Percentiles rank a stretch among this genome's conserved stretches.
Conservation (phyloP, 2,797 vertebrate species). For the Delichon dasypus region DNA sequence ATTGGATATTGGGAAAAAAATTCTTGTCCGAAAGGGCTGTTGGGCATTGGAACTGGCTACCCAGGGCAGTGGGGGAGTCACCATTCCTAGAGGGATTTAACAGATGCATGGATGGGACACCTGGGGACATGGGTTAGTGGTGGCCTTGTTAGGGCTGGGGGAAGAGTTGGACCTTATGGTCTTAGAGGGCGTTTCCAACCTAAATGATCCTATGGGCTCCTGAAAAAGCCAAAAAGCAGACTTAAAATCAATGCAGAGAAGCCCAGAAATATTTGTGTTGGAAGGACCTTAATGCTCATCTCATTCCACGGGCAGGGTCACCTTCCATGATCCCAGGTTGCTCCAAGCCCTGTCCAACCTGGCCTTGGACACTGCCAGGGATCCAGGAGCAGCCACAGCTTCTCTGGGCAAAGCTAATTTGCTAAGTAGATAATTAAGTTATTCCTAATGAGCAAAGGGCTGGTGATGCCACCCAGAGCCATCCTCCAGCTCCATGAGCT, state of each 20-base stretch:
- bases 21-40: neutral
- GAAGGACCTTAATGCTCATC: neutral
- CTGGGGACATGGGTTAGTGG: neutral
- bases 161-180: neutral
- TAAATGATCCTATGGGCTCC: neutral
- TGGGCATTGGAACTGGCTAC: neutral
- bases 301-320: neutral
- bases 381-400: neutral
- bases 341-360: accelerated
- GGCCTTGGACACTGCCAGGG: neutral
- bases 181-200: neutral
- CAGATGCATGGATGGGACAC: no score
- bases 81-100: neutral
- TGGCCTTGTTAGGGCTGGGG: neutral
- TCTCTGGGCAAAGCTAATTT: neutral
- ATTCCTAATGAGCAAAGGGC: neutral
- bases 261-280: neutral
- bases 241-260: neutral
- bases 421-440: neutral
- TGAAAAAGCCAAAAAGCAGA: neutral
- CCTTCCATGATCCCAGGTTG: accelerated
- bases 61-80: no score
- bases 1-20: neutral
- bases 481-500: accelerated
- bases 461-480: neutral